Percentiles rank a stretch among this genome's conserved stretches.
Evolutionary conservation across 1,140 invertebrate species (phyloP).

Genomic region (Wasmannia auropunctata): DNA sequence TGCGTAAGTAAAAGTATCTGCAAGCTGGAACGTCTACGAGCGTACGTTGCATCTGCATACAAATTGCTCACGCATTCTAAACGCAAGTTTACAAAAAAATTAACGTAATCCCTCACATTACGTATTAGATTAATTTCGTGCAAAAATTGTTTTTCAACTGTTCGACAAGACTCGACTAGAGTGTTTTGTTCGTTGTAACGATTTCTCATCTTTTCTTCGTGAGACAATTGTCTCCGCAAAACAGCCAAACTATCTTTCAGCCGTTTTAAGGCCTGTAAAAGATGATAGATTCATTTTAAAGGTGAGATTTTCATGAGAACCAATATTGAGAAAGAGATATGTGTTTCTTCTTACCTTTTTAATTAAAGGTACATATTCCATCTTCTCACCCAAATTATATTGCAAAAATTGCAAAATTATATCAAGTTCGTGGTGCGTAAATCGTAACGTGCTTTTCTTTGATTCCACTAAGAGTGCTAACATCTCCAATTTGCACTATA

Average conservation of each 20-base stretch:
- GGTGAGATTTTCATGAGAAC: neutral
- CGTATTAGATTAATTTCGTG: no score
- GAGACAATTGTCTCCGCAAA: conserved; percentile 68
- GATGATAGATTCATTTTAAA: neutral
- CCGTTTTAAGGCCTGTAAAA: conserved; percentile 78
- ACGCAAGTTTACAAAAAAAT: conserved; percentile 85
- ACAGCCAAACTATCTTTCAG: conserved; percentile 78
- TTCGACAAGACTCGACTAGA: no score
- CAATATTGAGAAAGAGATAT: no score
- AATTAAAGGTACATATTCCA: conserved; percentile 86
- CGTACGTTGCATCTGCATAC: conserved; percentile 90
- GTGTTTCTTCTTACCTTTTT: conserved; percentile 87
- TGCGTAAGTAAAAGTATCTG: conserved; percentile 82
- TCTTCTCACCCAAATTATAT: conserved; percentile 90
- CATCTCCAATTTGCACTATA: conserved; percentile 83
- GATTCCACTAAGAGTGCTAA: conserved; percentile 91
- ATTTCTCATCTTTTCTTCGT: conserved; percentile 68
- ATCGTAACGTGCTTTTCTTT: conserved; percentile 90
- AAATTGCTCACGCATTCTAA: conserved; percentile 87
- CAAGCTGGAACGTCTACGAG: conserved; percentile 88
- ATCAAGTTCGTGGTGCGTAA: conserved; percentile 90
- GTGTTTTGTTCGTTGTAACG: conserved; percentile 5
- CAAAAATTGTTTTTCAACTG: no score
- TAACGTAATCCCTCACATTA: conserved; percentile 69
- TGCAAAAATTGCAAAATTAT: conserved; percentile 89